These are phyloP conservation scores for Amphipoea oculea DNA, from an alignment of 2,888 invertebrate species.

Conservation along the genomic window DNA sequence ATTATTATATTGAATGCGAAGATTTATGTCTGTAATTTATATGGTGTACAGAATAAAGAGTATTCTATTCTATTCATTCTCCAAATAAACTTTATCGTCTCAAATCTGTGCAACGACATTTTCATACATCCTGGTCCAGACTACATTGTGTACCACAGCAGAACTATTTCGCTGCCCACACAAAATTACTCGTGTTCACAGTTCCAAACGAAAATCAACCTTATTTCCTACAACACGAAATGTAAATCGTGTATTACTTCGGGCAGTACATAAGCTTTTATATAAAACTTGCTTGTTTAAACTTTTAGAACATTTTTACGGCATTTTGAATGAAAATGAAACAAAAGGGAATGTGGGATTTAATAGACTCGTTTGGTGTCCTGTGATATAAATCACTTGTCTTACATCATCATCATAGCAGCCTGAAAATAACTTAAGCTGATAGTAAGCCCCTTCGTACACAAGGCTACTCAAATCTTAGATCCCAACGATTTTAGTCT, in stretches of 20 bases:
- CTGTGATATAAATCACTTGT: neutral
- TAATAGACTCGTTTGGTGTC: conserved; percentile 35
- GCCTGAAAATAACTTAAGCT: neutral
- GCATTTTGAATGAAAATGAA: conserved; percentile 34
- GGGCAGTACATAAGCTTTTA: conserved; percentile 8
- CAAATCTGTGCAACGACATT: neutral
- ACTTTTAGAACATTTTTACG: conserved; percentile 43
- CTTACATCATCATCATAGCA: neutral
- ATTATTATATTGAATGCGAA: too few species aligned
- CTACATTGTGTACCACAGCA: conserved; percentile 71
- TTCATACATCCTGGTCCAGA: conserved; percentile 62
- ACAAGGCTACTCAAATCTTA: neutral
- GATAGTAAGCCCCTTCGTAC: neutral
- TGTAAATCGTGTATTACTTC: neutral
- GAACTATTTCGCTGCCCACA: conserved; percentile 72
- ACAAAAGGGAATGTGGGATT: conserved; percentile 36
- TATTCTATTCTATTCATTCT: neutral
- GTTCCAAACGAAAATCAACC: conserved; percentile 17
- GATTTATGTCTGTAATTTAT: too few species aligned
- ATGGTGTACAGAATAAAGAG: too few species aligned
- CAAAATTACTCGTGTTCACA: conserved; percentile 27
- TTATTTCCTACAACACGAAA: accelerated
- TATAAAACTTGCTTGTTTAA: conserved; percentile 42
- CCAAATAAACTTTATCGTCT: neutral
- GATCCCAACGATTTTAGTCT: too few species aligned